phyloP scores from a whole-genome alignment of 2,888 invertebrate genomes.

The Cenopis cana region DNA sequence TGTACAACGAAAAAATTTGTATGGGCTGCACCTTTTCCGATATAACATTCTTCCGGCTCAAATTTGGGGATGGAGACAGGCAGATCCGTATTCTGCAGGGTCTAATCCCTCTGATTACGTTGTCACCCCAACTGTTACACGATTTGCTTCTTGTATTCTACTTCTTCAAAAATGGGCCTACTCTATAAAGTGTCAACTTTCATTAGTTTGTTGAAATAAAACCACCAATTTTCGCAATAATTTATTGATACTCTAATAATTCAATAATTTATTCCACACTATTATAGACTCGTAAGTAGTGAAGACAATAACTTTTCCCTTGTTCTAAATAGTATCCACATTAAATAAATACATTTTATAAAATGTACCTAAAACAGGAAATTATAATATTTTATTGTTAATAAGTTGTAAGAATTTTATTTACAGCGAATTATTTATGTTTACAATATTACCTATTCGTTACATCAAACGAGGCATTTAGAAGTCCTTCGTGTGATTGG shows the following conservation, averaged over 20 bases:
- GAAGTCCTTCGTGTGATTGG: constrained; percentile 23
- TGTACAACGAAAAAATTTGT: no score
- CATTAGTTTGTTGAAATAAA: constrained; percentile 46
- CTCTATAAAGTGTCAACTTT: no score
- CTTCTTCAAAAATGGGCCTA: no score
- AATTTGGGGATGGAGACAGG: no score
- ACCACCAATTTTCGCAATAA: constrained; percentile 71
- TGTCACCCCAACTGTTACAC: no score
- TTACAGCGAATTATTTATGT: constrained; percentile 39
- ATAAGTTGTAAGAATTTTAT: constrained; percentile 37
- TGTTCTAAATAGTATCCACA: constrained; percentile 54
- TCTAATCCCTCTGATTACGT: no score
- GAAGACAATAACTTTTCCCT: constrained; percentile 72
- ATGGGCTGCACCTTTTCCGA: no score
- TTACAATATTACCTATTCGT: constrained; percentile 25
- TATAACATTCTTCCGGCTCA: no score
- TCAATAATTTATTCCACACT: constrained; percentile 76
- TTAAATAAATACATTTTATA: constrained; percentile 49
- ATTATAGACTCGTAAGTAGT: constrained; percentile 72
- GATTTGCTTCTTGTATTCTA: no score
- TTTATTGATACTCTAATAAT: constrained; percentile 83
- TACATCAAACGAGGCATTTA: constrained; percentile 23
- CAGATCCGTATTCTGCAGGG: no score
- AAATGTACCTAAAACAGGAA: constrained; percentile 47
- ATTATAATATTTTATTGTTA: constrained; percentile 25